A percentile compares a stretch with the other conserved stretches of the same genome.
Conservation (phyloP, 64 coral and sea anemone species). For the Catalaphyllia jardinei region DNA sequence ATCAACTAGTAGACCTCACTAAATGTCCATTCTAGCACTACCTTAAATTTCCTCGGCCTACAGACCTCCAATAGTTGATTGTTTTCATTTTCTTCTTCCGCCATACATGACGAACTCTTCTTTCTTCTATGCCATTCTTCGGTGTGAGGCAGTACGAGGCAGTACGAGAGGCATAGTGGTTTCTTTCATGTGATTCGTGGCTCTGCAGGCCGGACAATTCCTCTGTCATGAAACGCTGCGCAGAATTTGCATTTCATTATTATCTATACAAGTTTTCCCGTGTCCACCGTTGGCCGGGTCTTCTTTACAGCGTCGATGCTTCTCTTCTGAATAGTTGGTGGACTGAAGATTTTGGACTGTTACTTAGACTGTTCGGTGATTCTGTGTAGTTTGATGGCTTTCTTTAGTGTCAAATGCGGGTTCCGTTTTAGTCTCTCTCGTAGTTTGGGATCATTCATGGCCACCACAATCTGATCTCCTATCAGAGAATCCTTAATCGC, state of each 20-base stretch:
- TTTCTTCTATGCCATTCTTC: background rate
- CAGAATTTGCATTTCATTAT: conserved; percentile 36
- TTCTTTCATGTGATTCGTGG: conserved; percentile 18
- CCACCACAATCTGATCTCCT: conserved; percentile 26
- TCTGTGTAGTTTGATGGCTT: conserved; percentile 18
- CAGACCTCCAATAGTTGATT: background rate
- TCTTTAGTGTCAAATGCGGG: conserved; percentile 20
- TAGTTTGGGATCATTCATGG: conserved; percentile 19
- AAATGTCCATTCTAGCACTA: conserved; percentile 40
- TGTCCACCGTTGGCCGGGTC: background rate
- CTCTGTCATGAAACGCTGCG: conserved; percentile 3
- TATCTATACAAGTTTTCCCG: background rate
- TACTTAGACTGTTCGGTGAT: conserved; percentile 21
- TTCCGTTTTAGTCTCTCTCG: conserved; percentile 17
- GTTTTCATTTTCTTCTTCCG: background rate
- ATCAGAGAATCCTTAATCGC: conserved; percentile 36
- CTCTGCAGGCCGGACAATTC: conserved; percentile 26
- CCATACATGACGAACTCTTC: background rate
- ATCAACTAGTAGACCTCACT: conserved; percentile 29
- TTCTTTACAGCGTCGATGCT: conserved; percentile 18
- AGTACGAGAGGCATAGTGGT: conserved; percentile 46
- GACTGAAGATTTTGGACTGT: conserved; percentile 12
- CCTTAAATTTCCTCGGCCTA: background rate
- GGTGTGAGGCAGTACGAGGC: conserved; percentile 6
- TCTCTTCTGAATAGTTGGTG: background rate